Percentiles rank a stretch among this genome's conserved stretches.
phyloP scores from a whole-genome alignment of 1,140 invertebrate species.

The Acromyrmex charruanus region DNA sequence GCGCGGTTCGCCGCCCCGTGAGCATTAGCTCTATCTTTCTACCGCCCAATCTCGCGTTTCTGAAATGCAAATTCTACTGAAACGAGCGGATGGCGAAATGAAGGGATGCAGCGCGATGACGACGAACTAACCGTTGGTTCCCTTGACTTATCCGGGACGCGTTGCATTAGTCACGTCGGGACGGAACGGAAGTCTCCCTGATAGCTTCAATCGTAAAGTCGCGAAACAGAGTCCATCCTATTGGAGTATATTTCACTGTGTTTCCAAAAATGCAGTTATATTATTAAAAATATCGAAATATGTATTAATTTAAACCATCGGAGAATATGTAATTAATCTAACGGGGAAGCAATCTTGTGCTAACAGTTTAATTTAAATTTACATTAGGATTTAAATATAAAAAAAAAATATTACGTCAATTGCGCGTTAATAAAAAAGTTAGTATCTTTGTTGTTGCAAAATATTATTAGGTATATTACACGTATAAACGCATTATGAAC shows the following conservation, averaged over 20 bases:
- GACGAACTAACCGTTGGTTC: constrained; percentile 77
- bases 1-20: constrained; percentile 70
- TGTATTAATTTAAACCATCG: background rate
- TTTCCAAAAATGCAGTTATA: background rate
- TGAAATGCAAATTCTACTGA: constrained; percentile 83
- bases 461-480: background rate
- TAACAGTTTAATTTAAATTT: background rate
- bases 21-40: constrained; percentile 81
- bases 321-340: background rate
- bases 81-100: constrained; percentile 81
- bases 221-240: background rate
- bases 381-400: background rate
- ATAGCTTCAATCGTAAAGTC: background rate
- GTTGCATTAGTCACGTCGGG: constrained; percentile 19
- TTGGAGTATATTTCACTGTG: background rate
- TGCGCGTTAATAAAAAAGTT: background rate
- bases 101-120: constrained; percentile 78
- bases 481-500: background rate
- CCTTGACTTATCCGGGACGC: constrained; percentile 66
- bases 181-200: background rate
- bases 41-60: constrained; percentile 81
- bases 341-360: background rate
- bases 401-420: too few species aligned
- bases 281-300: background rate
- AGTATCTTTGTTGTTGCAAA: background rate